Base-by-base conservation (phyloP, 2,113 vertebrate genomes). In the Riparia riparia region DNA sequence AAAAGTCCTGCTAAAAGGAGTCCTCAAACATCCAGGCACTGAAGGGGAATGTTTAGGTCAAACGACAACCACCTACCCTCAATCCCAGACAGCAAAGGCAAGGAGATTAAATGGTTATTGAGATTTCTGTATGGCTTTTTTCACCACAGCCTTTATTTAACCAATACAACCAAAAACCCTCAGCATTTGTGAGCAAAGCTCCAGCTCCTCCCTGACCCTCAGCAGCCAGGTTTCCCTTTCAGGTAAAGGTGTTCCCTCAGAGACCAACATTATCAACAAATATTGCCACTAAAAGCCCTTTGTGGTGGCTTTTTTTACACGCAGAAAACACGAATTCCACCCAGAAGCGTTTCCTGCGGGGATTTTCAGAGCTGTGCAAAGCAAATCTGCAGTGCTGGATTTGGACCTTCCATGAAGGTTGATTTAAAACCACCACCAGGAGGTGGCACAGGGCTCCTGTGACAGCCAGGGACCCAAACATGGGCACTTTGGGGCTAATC, bases 301-400 rank as follows among this genome's bases (percentile, higher is more conserved):
- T 77, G 20, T 14, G n/a, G 21, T 60, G 60, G 26, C 14, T 66
- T 34, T 86, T 50, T 50, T 47, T 9, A 25, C 1, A 32, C 7
- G 10, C 0, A 49, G 56, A 28, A 14, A 51, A n/a, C 2, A 14
- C 7, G 18, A 29, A 28, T 14, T 8, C 10, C 4, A 49, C 45
- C 34, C 17, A 32, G 13, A 31, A 19, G 9, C 3, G 32, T 19
- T 82, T 39, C 69, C 5, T 20, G 50, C 0, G 12, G 12, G 51
- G 26, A 16, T 32, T 54, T n/a, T 20, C 22, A 16, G 69, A 76
- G 64, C 18, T 61, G 70, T 28, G 41, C 53, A 69, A 45, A 70
- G 45, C 42, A 78, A 57, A 60, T 1, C 3, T 0, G 10, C 53
- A 73, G 47, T 0, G 69, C 65, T 68, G 71, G 58, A 6, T 14